A percentile compares a stretch with the other conserved stretches of the same genome.
Conservation (phyloP, 2,888 invertebrate species). For the Thera britannica region DNA sequence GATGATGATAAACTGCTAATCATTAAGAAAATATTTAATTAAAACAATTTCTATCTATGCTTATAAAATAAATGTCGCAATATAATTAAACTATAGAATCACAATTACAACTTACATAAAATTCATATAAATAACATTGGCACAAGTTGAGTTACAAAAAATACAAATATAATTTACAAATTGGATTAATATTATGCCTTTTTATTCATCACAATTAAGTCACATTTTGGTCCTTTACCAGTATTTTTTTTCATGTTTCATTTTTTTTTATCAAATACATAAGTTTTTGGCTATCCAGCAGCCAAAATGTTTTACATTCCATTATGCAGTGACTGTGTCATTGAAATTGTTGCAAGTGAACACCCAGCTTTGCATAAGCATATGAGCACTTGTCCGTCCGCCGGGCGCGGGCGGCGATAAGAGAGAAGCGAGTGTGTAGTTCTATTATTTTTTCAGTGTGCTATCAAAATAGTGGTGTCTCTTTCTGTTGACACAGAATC, state of each 20-base stretch:
- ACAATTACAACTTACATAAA: slow-evolving; percentile 54
- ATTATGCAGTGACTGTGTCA: too few relatives aligned
- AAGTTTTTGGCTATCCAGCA: too few relatives aligned
- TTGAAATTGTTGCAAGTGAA: too few relatives aligned
- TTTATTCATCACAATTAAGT: slow-evolving; percentile 16
- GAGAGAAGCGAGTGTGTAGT: too few relatives aligned
- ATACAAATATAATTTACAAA: not conserved
- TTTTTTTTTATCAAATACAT: not conserved
- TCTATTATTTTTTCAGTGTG: too few relatives aligned
- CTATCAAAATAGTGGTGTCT: too few relatives aligned
- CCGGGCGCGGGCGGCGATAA: too few relatives aligned
- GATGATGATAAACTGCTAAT: not conserved
- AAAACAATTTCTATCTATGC: slow-evolving; percentile 38
- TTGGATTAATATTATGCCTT: slow-evolving; percentile 3
- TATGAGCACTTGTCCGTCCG: too few relatives aligned
- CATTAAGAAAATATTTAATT: slow-evolving; percentile 37
- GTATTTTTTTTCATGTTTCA: not conserved
- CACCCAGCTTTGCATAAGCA: too few relatives aligned
- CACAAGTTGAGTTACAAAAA: slow-evolving; percentile 30
- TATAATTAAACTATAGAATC: slow-evolving; percentile 32
- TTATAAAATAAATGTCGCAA: slow-evolving; percentile 46
- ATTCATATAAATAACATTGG: slow-evolving; percentile 49
- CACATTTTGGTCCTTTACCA: slow-evolving; percentile 1
- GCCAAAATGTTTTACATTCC: too few relatives aligned
- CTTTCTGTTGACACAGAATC: too few relatives aligned